Evolutionary conservation across 2,797 vertebrate genomes (phyloP).

Genomic region (Pteronotus mesoamericanus): DNA sequence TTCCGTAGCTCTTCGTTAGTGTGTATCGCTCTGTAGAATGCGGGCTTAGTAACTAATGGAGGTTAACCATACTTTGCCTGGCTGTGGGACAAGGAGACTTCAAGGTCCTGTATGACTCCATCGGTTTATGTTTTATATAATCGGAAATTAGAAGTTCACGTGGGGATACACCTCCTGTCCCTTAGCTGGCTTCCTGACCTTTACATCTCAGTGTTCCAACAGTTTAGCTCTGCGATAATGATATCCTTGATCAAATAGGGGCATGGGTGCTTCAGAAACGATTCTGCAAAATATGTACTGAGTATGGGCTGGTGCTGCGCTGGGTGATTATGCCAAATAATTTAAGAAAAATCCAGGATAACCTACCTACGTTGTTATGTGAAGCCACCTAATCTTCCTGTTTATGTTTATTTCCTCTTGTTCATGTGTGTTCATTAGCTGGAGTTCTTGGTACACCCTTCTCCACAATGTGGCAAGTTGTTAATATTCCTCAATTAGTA

Average conservation of each 20-base stretch:
- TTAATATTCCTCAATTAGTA: background rate
- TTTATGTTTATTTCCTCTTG: background rate
- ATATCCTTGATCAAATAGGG: background rate
- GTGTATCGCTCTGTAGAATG: accelerated
- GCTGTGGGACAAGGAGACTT: background rate
- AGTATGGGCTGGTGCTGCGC: background rate
- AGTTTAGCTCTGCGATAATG: background rate
- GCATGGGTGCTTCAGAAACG: background rate
- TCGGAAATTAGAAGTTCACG: background rate
- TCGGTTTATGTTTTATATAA: background rate
- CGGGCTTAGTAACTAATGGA: background rate
- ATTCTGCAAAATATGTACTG: background rate
- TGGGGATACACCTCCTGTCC: background rate
- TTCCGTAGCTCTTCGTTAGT: background rate
- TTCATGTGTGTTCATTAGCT: background rate
- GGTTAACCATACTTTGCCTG: too few species aligned
- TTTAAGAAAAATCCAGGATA: background rate
- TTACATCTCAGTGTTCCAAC: background rate
- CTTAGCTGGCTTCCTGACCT: background rate
- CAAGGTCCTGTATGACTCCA: background rate
- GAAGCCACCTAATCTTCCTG: background rate
- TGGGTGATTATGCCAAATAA: background rate
- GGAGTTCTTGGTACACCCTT: background rate
- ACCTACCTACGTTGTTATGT: background rate
- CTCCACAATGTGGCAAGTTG: background rate